These are phyloP conservation scores for Toxotes jaculatrix DNA, from an alignment of 2,113 vertebrate genomes.

Conservation along the genomic window DNA sequence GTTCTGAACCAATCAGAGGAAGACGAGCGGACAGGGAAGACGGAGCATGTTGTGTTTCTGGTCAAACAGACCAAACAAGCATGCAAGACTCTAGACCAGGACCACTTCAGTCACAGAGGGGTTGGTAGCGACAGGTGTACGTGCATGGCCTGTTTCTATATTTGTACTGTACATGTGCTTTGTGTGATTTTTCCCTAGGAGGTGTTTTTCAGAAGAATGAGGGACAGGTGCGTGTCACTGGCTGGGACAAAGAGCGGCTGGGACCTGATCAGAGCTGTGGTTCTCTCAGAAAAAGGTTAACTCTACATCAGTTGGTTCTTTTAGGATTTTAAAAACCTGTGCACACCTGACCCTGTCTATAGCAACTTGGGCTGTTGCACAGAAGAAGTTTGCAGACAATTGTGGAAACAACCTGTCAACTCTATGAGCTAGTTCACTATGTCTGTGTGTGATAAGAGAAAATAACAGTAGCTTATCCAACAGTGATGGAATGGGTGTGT, in stretches of 20 bases:
- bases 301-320: not conserved
- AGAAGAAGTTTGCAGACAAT: not conserved
- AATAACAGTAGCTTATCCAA: not conserved
- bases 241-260: constrained; percentile 76
- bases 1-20: constrained; percentile 82
- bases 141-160: not conserved
- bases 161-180: constrained; percentile 14
- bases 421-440: not conserved
- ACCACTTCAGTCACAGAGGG: not conserved
- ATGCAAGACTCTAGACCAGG: not conserved
- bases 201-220: constrained; percentile 72
- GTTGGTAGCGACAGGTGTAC: constrained; percentile 1
- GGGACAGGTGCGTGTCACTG: constrained; percentile 61
- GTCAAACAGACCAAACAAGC: constrained; percentile 74
- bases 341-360: not conserved
- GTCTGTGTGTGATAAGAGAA: too few relatives aligned
- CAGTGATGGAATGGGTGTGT: not conserved
- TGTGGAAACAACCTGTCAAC: too few relatives aligned
- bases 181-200: constrained; percentile 34
- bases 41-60: constrained; percentile 85
- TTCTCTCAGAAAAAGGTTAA: constrained; percentile 83
- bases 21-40: constrained; percentile 82
- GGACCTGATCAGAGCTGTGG: constrained; percentile 78
- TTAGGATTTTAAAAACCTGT: not conserved
- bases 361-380: not conserved